phyloP scores from a whole-genome alignment of 2,113 vertebrate species.

The Sylvietta virens region DNA sequence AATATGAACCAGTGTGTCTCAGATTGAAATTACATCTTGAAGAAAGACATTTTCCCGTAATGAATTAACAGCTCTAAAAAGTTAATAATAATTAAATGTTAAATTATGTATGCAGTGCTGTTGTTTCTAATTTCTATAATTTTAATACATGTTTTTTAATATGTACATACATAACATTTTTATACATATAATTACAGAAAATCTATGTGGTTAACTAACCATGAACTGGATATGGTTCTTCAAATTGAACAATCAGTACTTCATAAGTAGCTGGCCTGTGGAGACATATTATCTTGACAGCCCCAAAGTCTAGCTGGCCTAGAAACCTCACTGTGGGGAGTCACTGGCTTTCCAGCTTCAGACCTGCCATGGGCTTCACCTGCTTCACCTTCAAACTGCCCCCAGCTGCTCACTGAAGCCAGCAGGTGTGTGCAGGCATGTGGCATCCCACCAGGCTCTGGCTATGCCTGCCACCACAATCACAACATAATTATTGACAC shows the following conservation, averaged over 20 bases:
- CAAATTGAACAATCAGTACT: not conserved
- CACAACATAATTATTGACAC: not conserved
- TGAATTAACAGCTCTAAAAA: not conserved
- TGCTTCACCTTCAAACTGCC: not conserved
- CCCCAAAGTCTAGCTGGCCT: not conserved
- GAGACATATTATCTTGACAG: not conserved
- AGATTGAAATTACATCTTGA: not conserved
- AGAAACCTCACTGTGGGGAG: not conserved
- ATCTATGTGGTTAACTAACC: not conserved
- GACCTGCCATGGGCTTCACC: not conserved
- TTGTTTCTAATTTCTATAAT: not conserved
- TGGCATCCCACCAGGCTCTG: not conserved
- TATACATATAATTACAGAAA: not conserved
- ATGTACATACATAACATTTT: not conserved
- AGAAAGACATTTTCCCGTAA: not conserved
- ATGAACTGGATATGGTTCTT: not conserved
- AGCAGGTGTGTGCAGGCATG: not conserved
- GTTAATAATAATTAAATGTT: not conserved
- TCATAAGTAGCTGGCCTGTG: not conserved
- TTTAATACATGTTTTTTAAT: not conserved
- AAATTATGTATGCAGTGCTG: not conserved
- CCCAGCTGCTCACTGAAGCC: accelerated
- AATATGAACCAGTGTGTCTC: not conserved
- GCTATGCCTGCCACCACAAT: not conserved
- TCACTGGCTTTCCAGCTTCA: not conserved